Conservation (phyloP, 2,888 invertebrate species). For the Nemapogon koenigi region DNA sequence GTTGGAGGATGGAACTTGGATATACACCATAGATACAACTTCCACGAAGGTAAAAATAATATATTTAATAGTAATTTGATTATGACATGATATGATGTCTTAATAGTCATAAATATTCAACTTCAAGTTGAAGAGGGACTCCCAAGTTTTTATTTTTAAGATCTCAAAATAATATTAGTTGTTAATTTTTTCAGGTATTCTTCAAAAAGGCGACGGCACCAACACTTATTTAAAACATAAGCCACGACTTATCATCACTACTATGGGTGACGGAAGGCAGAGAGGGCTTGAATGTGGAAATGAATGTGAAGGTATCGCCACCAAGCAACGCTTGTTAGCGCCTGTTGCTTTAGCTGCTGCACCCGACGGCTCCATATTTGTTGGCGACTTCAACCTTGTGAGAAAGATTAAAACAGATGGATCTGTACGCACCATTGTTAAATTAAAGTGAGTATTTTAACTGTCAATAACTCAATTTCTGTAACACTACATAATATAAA, state of each 20-base stretch:
- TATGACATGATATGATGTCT: too few relatives aligned
- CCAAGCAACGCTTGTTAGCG: slow-evolving; percentile 82
- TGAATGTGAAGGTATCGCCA: slow-evolving; percentile 81
- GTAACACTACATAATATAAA: too few relatives aligned
- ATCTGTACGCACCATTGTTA: slow-evolving; percentile 78
- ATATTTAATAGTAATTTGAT: too few relatives aligned
- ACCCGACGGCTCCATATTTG: slow-evolving; percentile 92
- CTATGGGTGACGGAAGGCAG: slow-evolving; percentile 92
- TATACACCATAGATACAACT: slow-evolving; percentile 97
- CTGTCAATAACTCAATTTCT: too few relatives aligned
- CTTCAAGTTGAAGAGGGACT: neutral
- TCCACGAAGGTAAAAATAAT: slow-evolving; percentile 97
- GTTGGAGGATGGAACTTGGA: slow-evolving; percentile 98
- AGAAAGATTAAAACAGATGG: slow-evolving; percentile 87
- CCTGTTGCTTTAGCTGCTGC: slow-evolving; percentile 93
- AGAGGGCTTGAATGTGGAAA: slow-evolving; percentile 80
- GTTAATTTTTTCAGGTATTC: slow-evolving; percentile 76
- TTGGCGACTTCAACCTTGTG: slow-evolving; percentile 95
- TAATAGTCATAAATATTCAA: too few relatives aligned
- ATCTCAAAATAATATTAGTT: neutral
- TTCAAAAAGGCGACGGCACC: slow-evolving; percentile 97
- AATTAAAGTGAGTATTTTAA: slow-evolving; percentile 75
- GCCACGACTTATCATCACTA: slow-evolving; percentile 87
- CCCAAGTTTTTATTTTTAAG: neutral
- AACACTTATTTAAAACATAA: slow-evolving; percentile 94